Percentiles rank a stretch among this genome's conserved stretches.
Conservation (phyloP, 2,113 vertebrate genomes). For the Oryctolagus cuniculus region mOryCun1.1 NC_091438.1:109693001-109693500, state of each 20-base stretch:
- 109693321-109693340: background rate
- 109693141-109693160: constrained; percentile 49
- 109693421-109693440: background rate
- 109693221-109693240: background rate
- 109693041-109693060: background rate
- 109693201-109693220: background rate
- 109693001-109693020: background rate
- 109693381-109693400: background rate
- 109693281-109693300: background rate
- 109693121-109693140: background rate
- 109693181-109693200: background rate
- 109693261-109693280: background rate
- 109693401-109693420: background rate
- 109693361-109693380: background rate
- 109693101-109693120: background rate
- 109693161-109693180: background rate
- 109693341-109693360: background rate
- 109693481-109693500: background rate
- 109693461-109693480: background rate
- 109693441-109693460: background rate
- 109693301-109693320: background rate
- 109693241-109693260: background rate
- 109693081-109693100: background rate
- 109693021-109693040: background rate
- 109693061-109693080: background rate